A percentile compares a stretch with the other conserved stretches of the same genome.
phyloP scores from a whole-genome alignment of 2,888 invertebrate genomes.

The Luperina testacea region DNA sequence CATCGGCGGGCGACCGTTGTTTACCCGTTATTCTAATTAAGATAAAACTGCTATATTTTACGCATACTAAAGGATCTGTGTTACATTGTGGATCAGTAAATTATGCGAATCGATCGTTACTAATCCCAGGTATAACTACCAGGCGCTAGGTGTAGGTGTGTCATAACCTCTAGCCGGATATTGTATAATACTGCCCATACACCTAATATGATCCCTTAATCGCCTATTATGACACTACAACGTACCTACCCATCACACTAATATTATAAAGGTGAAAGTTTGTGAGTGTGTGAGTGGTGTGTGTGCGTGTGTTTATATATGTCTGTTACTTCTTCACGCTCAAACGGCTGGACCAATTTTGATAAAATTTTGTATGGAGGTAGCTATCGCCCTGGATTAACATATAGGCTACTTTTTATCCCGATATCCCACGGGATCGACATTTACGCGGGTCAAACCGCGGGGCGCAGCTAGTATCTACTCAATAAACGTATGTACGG shows the following conservation, averaged over 20 bases:
- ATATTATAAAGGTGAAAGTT: too few relatives aligned
- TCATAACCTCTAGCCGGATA: conserved; percentile 10
- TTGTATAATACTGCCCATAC: conserved; percentile 21
- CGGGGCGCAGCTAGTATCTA: background rate
- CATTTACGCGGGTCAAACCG: too few relatives aligned
- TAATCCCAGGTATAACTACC: conserved; percentile 22
- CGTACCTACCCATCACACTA: background rate
- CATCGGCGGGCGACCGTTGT: background rate
- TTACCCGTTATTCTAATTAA: background rate
- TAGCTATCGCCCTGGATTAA: too few relatives aligned
- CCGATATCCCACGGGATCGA: too few relatives aligned
- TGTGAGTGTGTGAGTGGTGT: too few relatives aligned
- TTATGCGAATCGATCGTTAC: background rate
- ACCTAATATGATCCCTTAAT: conserved; percentile 17
- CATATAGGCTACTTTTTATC: too few relatives aligned
- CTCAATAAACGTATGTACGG: background rate
- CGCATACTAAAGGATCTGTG: background rate
- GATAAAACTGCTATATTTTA: background rate
- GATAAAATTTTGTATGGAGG: too few relatives aligned
- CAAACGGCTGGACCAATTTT: too few relatives aligned
- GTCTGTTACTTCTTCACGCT: too few relatives aligned
- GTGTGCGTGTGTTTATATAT: too few relatives aligned
- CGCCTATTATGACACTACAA: conserved; percentile 5
- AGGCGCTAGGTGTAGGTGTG: background rate
- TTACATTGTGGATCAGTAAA: background rate